These are phyloP conservation scores for Lordiphosa mommai DNA, from an alignment of 1,140 invertebrate species.

Conservation along the genomic window DNA sequence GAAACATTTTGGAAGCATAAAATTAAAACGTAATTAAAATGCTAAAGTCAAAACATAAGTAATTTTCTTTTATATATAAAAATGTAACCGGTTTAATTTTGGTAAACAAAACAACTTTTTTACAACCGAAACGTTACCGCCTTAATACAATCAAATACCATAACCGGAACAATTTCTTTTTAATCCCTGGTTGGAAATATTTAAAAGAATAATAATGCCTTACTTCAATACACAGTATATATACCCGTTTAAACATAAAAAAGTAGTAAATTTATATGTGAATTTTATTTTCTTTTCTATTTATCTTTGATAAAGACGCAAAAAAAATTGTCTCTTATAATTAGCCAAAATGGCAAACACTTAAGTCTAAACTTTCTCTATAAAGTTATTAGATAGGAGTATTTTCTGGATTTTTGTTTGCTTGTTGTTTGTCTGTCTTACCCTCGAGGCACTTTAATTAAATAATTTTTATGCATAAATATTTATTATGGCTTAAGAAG, in stretches of 20 bases:
- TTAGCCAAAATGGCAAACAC: slow-evolving; percentile 36
- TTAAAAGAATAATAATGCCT: no score
- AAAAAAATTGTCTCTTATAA: slow-evolving; percentile 31
- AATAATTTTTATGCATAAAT: slow-evolving; percentile 55
- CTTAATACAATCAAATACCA: no score
- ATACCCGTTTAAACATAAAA: slow-evolving; percentile 29
- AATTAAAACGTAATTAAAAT: no score
- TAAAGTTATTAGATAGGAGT: slow-evolving; percentile 6
- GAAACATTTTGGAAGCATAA: not conserved
- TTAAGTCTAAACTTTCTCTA: slow-evolving; percentile 46
- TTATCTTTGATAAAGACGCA: slow-evolving; percentile 8
- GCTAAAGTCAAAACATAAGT: not conserved
- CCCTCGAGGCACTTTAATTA: slow-evolving; percentile 40
- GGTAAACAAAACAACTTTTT: no score
- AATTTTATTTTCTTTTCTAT: slow-evolving; percentile 21
- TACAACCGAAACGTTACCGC: no score
- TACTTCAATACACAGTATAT: no score
- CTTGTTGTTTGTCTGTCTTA: slow-evolving; percentile 9
- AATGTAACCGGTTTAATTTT: no score
- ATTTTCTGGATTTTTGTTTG: slow-evolving; percentile 12
- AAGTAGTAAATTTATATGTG: slow-evolving; percentile 49
- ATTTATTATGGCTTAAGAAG: slow-evolving; percentile 41
- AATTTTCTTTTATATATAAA: not conserved
- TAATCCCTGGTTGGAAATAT: no score
- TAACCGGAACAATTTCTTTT: no score